Evolutionary conservation across 1,140 invertebrate genomes (phyloP).

Genomic region (Popillia japonica): DNA sequence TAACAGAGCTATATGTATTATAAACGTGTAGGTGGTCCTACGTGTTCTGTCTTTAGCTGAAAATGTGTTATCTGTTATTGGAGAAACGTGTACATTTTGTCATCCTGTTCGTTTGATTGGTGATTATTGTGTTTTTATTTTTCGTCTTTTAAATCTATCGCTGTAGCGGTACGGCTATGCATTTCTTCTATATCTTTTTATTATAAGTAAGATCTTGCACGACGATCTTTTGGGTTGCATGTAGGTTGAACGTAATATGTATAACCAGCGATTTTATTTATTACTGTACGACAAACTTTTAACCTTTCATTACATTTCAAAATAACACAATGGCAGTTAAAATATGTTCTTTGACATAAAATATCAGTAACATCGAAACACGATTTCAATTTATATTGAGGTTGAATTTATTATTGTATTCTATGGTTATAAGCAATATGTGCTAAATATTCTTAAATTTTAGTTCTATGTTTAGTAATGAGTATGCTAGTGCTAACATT

Average conservation of each 20-base stretch:
- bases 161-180: not conserved
- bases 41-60: not conserved
- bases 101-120: conserved; percentile 30
- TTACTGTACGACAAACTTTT: not conserved
- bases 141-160: conserved; percentile 19
- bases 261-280: not conserved
- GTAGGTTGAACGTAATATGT: not conserved
- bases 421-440: no score
- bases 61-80: conserved; percentile 34
- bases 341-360: not conserved
- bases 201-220: not conserved
- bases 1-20: not conserved
- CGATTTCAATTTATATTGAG: no score
- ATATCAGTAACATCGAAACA: no score
- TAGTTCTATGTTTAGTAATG: no score
- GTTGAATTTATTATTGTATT: no score
- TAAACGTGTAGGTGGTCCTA: conserved; percentile 23
- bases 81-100: conserved; percentile 28
- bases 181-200: not conserved
- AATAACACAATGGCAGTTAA: not conserved
- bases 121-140: conserved; percentile 30
- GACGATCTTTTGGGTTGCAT: not conserved
- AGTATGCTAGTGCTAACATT: no score
- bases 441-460: no score
- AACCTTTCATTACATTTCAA: not conserved